Base-by-base conservation (phyloP, 2,888 invertebrate genomes). In the Ennomos quercinarius region DNA sequence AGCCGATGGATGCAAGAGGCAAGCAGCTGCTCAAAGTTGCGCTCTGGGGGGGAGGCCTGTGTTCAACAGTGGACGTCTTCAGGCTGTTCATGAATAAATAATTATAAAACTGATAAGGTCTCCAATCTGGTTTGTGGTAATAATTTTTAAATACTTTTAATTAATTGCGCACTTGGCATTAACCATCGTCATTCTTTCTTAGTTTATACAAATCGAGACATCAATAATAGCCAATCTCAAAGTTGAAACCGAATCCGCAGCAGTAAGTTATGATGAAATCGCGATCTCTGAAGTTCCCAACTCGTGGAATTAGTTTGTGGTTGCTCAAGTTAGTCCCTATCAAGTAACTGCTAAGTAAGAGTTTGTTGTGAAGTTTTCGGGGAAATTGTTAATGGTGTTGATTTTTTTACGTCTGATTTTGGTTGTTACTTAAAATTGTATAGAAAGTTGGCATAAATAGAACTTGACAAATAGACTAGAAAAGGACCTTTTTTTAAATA, bases 261-360 rank as follows among this genome's bases (percentile, higher is more conserved):
- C 36, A 9, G 38, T 42, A 55, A 50, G 50, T 57, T 57, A 46
- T 46, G 40, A 46, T n/a, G 50, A 48, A 37, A 12, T 9, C 36
- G 39, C 57, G 66, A 42, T 62, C 64, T 41, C 27, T 45, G 17
- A 58, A 60, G 57, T 63, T 51, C 40, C 57, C 52, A 61, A 68
- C 63, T 72, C 69, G 64, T 69, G 68, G 62, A 66, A 68, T 64
- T 58, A 53, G 54, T 59, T 59, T 38, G n/a, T n/a, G 41, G 36
- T n/a, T 46, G n/a, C 35, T 52, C 44, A 27, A 44, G 44, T 49
- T 44, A 9, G 17, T 13, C 27, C 42, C 17, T 34, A 34, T 57
- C 8, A 47, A 57, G 36, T 56, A n/a, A 41, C 37, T 37, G 51
- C 13, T 47, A 47, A 51, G 46, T 41, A 37, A 40, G 27, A 46